Evolutionary conservation across 2,113 vertebrate species (phyloP).

Genomic region (Jacana jacana): DNA sequence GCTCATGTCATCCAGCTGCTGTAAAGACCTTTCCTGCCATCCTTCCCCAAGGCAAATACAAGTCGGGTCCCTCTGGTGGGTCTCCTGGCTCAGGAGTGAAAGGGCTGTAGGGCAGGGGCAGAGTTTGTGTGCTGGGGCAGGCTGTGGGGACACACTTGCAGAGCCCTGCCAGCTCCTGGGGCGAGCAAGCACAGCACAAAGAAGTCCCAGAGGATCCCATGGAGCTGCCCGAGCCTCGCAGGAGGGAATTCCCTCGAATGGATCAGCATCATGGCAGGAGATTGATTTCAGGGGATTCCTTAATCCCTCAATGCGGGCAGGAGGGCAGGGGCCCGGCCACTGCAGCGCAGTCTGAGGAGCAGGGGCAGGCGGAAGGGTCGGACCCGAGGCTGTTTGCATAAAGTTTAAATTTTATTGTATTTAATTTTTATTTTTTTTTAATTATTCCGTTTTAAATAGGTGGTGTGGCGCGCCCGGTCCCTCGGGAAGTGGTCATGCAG

Average conservation of each 20-base stretch:
- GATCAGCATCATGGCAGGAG: background rate
- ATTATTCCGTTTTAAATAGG: conserved; percentile 72
- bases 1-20: background rate
- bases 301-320: background rate
- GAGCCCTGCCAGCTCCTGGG: background rate
- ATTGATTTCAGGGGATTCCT: background rate
- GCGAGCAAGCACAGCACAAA: background rate
- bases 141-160: accelerated
- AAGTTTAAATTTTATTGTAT: conserved; percentile 65
- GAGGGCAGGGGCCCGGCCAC: background rate
- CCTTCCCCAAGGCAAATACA: background rate
- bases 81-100: background rate
- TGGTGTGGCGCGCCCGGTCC: conserved; percentile 63
- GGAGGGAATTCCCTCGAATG: background rate
- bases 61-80: background rate
- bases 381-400: conserved; percentile 8
- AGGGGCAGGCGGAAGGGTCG: background rate
- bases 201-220: background rate
- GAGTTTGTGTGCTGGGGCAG: background rate
- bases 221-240: background rate
- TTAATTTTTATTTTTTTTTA: conserved; percentile 20
- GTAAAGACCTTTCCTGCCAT: background rate
- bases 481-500: conserved; percentile 73
- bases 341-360: too few relatives aligned
- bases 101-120: background rate